Conservation (phyloP, 2,888 invertebrate species). For the Lasioglossum calceatum region DNA sequence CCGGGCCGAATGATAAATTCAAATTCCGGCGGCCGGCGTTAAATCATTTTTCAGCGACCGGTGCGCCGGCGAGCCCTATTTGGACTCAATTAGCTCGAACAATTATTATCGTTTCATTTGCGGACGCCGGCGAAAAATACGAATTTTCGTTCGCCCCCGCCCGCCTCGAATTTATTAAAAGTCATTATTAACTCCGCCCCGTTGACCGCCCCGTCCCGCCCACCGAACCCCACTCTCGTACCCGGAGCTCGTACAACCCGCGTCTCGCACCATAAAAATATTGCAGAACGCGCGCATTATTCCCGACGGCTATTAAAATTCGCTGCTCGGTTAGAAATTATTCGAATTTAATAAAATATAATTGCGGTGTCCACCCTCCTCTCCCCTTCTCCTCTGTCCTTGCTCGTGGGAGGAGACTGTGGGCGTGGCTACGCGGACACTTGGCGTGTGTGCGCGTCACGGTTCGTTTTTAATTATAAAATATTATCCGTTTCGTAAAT, state of each 20-base stretch:
- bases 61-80: conserved; percentile 16
- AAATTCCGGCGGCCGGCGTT: conserved; percentile 29
- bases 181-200: conserved; percentile 28
- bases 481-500: conserved; percentile 54
- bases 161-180: conserved; percentile 39
- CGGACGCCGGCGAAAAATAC: conserved; percentile 24
- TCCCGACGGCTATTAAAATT: neutral
- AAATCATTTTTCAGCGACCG: conserved; percentile 46
- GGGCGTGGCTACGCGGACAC: conserved; percentile 38
- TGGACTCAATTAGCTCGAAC: conserved; percentile 52
- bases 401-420: neutral
- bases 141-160: conserved; percentile 18
- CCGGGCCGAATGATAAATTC: conserved; percentile 50
- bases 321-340: conserved; percentile 20
- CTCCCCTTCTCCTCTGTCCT: neutral
- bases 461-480: conserved; percentile 49
- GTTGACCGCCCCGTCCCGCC: neutral
- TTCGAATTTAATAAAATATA: conserved; percentile 27
- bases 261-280: conserved; percentile 21
- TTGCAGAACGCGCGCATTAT: conserved; percentile 2
- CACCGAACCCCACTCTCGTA: neutral
- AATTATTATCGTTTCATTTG: conserved; percentile 49
- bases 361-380: neutral
- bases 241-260: neutral
- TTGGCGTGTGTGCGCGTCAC: conserved; percentile 13